phyloP scores from a whole-genome alignment of 2,113 vertebrate genomes.

The Phalacrocorax carbo region DNA sequence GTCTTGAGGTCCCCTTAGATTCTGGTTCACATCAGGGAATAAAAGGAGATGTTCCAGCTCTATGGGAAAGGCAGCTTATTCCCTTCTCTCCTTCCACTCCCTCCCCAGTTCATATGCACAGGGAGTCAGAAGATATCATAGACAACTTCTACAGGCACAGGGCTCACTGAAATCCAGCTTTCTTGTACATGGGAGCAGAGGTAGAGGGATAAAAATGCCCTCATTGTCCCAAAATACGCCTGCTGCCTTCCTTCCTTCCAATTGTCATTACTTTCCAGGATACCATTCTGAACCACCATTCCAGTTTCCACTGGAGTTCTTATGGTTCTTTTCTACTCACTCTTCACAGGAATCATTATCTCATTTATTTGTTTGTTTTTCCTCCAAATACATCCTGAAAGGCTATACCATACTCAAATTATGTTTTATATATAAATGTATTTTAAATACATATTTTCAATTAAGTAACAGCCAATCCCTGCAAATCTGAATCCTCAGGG shows the following conservation, averaged over 20 bases:
- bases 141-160: not conserved
- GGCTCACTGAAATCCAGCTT: not conserved
- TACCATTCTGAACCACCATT: not conserved
- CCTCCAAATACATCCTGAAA: not conserved
- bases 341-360: not conserved
- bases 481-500: not conserved
- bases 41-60: not conserved
- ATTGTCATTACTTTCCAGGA: not conserved
- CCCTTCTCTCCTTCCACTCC: not conserved
- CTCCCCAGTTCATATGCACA: not conserved
- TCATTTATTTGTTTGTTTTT: not conserved
- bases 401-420: not conserved
- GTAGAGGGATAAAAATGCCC: not conserved
- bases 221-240: not conserved
- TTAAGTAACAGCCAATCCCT: not conserved
- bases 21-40: not conserved
- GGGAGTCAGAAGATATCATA: not conserved
- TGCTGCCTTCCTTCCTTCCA: not conserved
- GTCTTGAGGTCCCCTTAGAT: not conserved
- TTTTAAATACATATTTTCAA: not conserved
- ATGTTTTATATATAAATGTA: fast-evolving
- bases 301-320: not conserved
- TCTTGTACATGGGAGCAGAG: not conserved
- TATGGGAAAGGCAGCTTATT: not conserved
- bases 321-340: not conserved